Evolutionary conservation across 2,888 invertebrate genomes (phyloP), one percentile per base, ranked within the genome.

Genomic region (Sicus ferrugineus): DNA sequence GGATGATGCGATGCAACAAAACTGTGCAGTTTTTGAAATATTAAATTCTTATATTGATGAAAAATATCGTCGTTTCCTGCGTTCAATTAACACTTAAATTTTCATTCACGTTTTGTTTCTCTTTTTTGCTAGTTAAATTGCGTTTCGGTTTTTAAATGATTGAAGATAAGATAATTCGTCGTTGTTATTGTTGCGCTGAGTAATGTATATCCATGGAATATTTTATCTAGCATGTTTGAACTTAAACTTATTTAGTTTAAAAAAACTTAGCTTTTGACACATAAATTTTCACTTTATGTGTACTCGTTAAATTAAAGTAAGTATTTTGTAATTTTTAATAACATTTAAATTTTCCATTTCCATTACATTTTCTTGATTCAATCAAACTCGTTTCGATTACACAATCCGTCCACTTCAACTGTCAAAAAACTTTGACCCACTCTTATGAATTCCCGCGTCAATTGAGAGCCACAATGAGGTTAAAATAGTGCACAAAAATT

Each of bases 371-470:
- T 46, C 11, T 52, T 52, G n/a, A 9, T 23, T 21, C 23, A 52
- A 52, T 52, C 21, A 19, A 52, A 23, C 16, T 50, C 50, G 19
- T n/a, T 19, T 38, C 46, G 19, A 46, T 46, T 46, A 46, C 46
- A 23, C 52, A 9, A 52, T 52, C 52, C 52, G 9, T 52, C 23
- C 21, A 54, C 6, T 14, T 9, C 3, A 14, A 26, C 26, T 14
- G 26, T 5, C 6, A 23, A 54, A 54, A 52, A 4, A n/a, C 46
- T 48, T 28, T n/a, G 21, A 63, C 26, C 23, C 28, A 26, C 54
- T 30, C 30, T 31, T 34, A 31, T 19, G 6, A 23, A 19, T 54
- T 48, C 21, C 50, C 64, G 50, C 64, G 64, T 21, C 21, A 50
- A 64, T 65, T 52, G 42, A 21, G 23, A 46, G 21, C 14, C 1